Base-by-base conservation (phyloP, 2,113 vertebrate species). In the Poeciliopsis retropinna region DNA sequence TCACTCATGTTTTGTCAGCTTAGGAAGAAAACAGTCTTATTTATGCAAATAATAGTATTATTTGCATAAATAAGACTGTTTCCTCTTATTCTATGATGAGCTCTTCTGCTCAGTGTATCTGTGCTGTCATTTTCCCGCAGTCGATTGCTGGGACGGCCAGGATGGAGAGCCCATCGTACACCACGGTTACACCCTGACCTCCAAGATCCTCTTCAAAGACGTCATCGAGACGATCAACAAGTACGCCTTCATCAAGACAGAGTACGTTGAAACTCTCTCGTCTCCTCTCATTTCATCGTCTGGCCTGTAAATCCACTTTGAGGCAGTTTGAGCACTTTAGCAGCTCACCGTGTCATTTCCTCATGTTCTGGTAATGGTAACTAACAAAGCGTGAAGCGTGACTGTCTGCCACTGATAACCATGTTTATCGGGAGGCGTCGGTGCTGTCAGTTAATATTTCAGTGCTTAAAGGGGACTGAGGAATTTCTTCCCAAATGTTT, bases 181-280 rank as follows among this genome's bases (percentile, higher is more conserved):
- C 85, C 98, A 99, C 0, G 98, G 98, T 79, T 98, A 99, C 92
- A 99, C 98, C 0, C 89, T 99, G 82, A 99, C 98, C 76, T 99
- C 98, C 87, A 99, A 99, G 94, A 98, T 99, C 88, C 96, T 98
- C 78, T 99, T 99, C 89, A 98, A 92, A 91, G 97, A 99, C 0
- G 98, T 99, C 66, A 95, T 99, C 0, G 98, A 99, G 85, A 98
- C 97, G 71, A 98, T 99, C 94, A 99, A 99, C 94, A 99, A 97
- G 90, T 97, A 99, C 0, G 96, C 97, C 83, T 99, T 99, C 77
- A 72, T 95, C 89, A 97, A 96, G 88, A 98, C 95, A 3, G 95
- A 97, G 98, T 99, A 95, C 22, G 97, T 96, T 84, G 25, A 9
- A 2, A 34, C 31, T 67, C 51, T n/a, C 28, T 11, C 1, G 3